These are phyloP conservation scores for Drosophila kurseongensis DNA, from an alignment of 1,140 invertebrate species.

Conservation along the genomic window DNA sequence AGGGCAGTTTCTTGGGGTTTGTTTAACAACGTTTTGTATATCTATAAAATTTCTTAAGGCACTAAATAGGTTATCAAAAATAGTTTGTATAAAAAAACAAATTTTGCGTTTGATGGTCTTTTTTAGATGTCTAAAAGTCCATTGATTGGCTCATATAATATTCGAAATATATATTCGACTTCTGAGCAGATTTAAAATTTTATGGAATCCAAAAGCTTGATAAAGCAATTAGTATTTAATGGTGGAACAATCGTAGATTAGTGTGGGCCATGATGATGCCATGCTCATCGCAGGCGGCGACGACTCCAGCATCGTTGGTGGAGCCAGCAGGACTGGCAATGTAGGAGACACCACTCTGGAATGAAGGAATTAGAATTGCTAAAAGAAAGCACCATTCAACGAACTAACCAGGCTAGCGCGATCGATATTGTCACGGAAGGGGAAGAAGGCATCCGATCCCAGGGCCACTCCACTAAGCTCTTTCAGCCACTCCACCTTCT, in stretches of 20 bases:
- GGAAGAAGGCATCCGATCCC: slow-evolving; percentile 99
- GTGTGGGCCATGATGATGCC: slow-evolving; percentile 95
- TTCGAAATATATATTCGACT: neutral
- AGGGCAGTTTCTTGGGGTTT: slow-evolving; percentile 28
- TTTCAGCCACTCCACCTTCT: slow-evolving; percentile 92
- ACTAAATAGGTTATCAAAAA: slow-evolving; percentile 28
- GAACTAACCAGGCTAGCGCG: slow-evolving; percentile 92
- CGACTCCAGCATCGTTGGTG: slow-evolving; percentile 95
- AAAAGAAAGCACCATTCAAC: neutral
- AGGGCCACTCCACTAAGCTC: slow-evolving; percentile 94
- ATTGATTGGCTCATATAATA: no score
- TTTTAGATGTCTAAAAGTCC: no score
- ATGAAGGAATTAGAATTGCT: no score
- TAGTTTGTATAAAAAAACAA: slow-evolving; percentile 8
- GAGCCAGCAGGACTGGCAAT: slow-evolving; percentile 97
- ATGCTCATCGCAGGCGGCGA: slow-evolving; percentile 96
- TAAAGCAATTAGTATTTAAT: slow-evolving; percentile 85
- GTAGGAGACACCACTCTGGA: slow-evolving; percentile 96
- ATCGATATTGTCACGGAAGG: slow-evolving; percentile 99
- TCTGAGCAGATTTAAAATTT: neutral
- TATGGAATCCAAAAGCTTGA: no score
- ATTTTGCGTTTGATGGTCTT: no score
- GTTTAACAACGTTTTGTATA: neutral
- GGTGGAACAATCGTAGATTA: slow-evolving; percentile 97
- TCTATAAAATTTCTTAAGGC: slow-evolving; percentile 3